Conservation (phyloP, 2,888 invertebrate species). For the Palloptera scutellata region DNA sequence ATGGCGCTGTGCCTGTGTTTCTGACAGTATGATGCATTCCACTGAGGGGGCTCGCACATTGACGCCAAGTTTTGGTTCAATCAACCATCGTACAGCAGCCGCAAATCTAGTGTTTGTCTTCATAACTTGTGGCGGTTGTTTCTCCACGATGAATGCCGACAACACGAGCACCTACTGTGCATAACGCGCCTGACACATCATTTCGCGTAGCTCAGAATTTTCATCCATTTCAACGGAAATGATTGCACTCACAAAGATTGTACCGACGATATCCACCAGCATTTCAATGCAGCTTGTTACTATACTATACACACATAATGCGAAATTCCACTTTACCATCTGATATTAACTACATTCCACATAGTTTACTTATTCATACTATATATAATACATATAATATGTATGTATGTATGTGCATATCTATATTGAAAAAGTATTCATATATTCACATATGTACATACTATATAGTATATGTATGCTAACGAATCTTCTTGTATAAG, state of each 20-base stretch:
- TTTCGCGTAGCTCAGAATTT: constrained; percentile 44
- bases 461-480: too few relatives aligned
- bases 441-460: too few relatives aligned
- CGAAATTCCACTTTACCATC: too few relatives aligned
- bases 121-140: constrained; percentile 98
- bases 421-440: too few relatives aligned
- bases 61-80: constrained; percentile 92
- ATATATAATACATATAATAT: too few relatives aligned
- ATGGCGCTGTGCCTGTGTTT: constrained; percentile 76
- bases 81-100: constrained; percentile 88
- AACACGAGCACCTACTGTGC: constrained; percentile 57
- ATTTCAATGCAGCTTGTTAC: constrained; percentile 77
- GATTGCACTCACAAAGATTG: constrained; percentile 49
- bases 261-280: constrained; percentile 55
- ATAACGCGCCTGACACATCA: constrained; percentile 49
- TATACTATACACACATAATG: too few relatives aligned
- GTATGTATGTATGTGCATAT: too few relatives aligned
- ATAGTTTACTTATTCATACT: too few relatives aligned
- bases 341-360: too few relatives aligned
- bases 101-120: constrained; percentile 97
- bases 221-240: constrained; percentile 46
- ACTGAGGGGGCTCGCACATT: constrained; percentile 93
- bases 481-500: too few relatives aligned
- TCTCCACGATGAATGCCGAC: constrained; percentile 91
- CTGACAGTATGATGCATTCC: constrained; percentile 67